These are phyloP conservation scores for Chymomyza caudatula DNA, from an alignment of 2,888 invertebrate species.

Conservation along the genomic window DNA sequence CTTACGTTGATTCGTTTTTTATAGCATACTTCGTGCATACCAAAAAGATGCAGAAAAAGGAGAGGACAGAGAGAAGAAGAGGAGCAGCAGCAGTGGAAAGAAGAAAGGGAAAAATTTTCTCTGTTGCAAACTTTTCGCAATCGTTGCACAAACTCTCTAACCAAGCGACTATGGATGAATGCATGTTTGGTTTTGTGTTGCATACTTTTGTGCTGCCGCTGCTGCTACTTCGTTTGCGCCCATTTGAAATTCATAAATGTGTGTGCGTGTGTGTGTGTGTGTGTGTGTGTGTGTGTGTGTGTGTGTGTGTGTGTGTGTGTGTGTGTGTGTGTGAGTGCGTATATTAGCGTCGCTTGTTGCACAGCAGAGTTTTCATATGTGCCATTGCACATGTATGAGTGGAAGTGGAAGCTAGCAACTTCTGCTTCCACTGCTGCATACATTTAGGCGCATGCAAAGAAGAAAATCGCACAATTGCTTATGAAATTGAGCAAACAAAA, in stretches of 20 bases:
- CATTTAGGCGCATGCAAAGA: conserved; percentile 43
- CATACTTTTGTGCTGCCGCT: conserved; percentile 40
- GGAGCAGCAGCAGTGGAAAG: background rate
- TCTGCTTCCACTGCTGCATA: conserved; percentile 37
- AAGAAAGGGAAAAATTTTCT: conserved; percentile 26
- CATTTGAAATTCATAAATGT: conserved; percentile 66
- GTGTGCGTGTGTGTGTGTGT: conserved; percentile 11
- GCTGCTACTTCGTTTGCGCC: conserved; percentile 57
- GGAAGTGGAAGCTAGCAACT: background rate
- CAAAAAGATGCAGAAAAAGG: background rate
- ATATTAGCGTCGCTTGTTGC: conserved; percentile 53
- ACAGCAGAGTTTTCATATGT: conserved; percentile 29
- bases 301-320: conserved; percentile 27
- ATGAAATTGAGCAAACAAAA: conserved; percentile 71
- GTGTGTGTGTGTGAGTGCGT: conserved; percentile 36
- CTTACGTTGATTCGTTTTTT: background rate
- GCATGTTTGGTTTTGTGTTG: conserved; percentile 49
- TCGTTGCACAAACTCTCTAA: conserved; percentile 41
- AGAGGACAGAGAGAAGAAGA: background rate
- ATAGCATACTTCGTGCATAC: background rate
- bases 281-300: conserved; percentile 9
- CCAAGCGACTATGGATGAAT: background rate
- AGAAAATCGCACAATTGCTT: conserved; percentile 62
- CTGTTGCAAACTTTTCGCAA: conserved; percentile 45
- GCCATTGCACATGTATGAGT: conserved; percentile 40